These are phyloP conservation scores for Brienomyrus brachyistius DNA, from an alignment of 2,113 vertebrate genomes.

Conservation along the genomic window DNA sequence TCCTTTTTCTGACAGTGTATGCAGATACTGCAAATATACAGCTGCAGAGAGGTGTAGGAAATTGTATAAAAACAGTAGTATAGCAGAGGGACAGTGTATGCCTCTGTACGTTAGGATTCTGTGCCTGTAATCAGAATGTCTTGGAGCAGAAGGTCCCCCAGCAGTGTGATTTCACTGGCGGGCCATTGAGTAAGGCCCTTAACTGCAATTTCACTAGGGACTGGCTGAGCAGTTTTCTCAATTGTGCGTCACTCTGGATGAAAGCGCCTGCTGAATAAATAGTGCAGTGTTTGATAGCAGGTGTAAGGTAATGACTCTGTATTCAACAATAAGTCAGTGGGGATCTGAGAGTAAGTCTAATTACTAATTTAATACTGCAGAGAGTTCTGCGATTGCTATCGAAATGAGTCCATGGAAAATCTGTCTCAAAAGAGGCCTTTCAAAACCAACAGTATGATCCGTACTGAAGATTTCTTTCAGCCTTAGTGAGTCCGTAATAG, in stretches of 20 bases:
- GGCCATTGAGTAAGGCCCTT: neutral
- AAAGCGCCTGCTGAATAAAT: neutral
- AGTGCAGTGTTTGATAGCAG: neutral
- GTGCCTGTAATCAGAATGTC: neutral
- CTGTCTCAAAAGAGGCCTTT: neutral
- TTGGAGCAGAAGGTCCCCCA: neutral
- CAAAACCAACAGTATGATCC: neutral
- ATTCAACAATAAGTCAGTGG: neutral
- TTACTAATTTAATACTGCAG: neutral
- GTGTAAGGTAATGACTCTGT: neutral
- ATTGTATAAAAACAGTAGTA: neutral
- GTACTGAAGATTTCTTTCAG: neutral
- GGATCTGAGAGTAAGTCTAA: neutral
- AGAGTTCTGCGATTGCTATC: neutral
- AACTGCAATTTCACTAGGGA: neutral
- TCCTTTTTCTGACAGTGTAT: neutral
- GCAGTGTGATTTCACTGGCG: neutral
- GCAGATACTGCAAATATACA: neutral
- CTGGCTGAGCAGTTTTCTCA: neutral
- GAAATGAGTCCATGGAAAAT: neutral
- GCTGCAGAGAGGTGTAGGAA: neutral
- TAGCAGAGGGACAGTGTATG: neutral
- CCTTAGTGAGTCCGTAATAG: neutral
- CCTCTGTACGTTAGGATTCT: neutral
- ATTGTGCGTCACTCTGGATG: neutral